Evolutionary conservation across 2,113 vertebrate genomes (phyloP).

Genomic region (Phodopus roborovskii): DNA sequence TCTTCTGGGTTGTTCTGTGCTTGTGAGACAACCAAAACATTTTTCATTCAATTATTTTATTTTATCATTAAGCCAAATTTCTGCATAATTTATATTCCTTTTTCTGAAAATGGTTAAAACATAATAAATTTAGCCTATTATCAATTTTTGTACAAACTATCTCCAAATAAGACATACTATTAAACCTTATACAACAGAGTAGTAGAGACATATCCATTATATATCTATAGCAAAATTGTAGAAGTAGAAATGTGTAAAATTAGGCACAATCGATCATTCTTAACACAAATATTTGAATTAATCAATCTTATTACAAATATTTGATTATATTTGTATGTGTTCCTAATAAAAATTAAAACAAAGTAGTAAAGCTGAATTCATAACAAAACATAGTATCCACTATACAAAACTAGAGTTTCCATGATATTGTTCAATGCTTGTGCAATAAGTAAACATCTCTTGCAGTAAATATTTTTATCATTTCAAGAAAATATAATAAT

Average conservation of each 20-base stretch:
- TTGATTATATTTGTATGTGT: neutral
- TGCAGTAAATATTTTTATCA: neutral
- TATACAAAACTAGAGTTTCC: neutral
- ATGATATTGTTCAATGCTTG: neutral
- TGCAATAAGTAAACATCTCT: neutral
- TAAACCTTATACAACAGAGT: neutral
- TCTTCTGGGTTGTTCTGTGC: rapidly evolving
- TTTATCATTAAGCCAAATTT: neutral
- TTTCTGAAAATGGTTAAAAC: neutral
- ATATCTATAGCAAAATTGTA: neutral
- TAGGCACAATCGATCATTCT: neutral
- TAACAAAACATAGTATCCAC: neutral
- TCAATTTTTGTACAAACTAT: neutral
- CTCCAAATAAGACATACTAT: neutral
- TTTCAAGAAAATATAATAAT: neutral
- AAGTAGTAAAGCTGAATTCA: neutral
- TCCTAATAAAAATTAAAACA: neutral
- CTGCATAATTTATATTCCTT: neutral
- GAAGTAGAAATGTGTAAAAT: rapidly evolving
- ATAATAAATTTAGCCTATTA: neutral
- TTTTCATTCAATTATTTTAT: neutral
- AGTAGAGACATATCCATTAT: neutral
- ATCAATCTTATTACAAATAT: neutral
- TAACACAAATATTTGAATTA: neutral
- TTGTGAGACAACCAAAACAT: rapidly evolving